Evolutionary conservation across 2,888 invertebrate genomes (phyloP).

Genomic region (Diadromus collaris): DNA sequence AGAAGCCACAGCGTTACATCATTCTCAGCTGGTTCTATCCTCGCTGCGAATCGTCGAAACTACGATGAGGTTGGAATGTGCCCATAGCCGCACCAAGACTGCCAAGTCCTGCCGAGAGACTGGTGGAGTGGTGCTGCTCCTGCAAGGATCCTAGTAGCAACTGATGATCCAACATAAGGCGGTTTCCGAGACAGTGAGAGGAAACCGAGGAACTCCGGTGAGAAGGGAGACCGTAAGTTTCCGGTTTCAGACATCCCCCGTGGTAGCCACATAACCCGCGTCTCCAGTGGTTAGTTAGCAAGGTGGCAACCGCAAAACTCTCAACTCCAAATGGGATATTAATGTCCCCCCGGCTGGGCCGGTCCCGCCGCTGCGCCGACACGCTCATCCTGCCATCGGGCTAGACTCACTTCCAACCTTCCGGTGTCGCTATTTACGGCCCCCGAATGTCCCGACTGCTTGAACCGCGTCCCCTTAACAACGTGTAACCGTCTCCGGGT

Average conservation of each 20-base stretch:
- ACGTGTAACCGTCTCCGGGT: not conserved
- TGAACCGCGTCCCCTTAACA: slow-evolving; percentile 20
- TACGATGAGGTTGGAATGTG: not conserved
- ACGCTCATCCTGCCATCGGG: slow-evolving; percentile 13
- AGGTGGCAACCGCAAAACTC: slow-evolving; percentile 72
- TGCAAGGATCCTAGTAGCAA: not conserved
- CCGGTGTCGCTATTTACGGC: slow-evolving; percentile 53
- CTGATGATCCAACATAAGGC: slow-evolving; percentile 39
- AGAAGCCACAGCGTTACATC: not conserved
- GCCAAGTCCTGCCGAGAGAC: too few relatives aligned
- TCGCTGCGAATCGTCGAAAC: not conserved
- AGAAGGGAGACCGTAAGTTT: slow-evolving; percentile 44
- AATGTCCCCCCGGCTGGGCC: slow-evolving; percentile 68
- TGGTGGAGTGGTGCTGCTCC: not conserved
- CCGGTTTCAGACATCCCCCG: slow-evolving; percentile 14
- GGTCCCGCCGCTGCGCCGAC: slow-evolving; percentile 42
- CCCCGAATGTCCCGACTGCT: slow-evolving; percentile 44
- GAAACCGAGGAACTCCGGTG: slow-evolving; percentile 12
- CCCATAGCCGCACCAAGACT: too few relatives aligned
- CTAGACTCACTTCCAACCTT: slow-evolving; percentile 17
- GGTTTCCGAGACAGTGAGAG: slow-evolving; percentile 34
- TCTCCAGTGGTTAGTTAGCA: slow-evolving; percentile 49
- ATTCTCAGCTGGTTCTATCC: not conserved
- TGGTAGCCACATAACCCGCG: slow-evolving; percentile 31
- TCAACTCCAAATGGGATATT: slow-evolving; percentile 77